These are phyloP conservation scores for Ptilonorhynchus violaceus DNA, from an alignment of 2,113 vertebrate species.

Conservation along the genomic window DNA sequence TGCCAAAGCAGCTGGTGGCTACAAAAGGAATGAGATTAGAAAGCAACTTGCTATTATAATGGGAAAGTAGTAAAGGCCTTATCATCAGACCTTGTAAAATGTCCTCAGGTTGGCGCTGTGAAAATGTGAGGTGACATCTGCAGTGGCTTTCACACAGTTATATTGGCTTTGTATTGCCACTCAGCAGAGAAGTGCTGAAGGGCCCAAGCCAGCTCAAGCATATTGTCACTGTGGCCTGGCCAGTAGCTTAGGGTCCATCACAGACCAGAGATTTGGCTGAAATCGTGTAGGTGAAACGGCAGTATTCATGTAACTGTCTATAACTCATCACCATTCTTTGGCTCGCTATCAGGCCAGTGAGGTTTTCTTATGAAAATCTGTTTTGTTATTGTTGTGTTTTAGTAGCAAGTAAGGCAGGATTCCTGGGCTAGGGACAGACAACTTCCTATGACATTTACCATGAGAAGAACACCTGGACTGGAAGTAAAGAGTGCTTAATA, in stretches of 20 bases:
- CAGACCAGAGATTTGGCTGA: neutral
- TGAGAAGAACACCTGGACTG: neutral
- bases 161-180: neutral
- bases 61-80: neutral
- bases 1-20: neutral
- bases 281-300: neutral
- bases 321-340: neutral
- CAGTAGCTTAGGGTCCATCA: neutral
- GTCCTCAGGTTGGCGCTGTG: neutral
- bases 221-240: neutral
- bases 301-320: neutral
- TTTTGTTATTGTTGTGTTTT: neutral
- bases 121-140: neutral
- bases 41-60: neutral
- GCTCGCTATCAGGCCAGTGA: neutral
- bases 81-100: neutral
- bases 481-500: neutral
- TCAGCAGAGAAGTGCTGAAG: neutral
- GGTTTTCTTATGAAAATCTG: neutral
- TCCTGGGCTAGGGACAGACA: neutral
- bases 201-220: neutral
- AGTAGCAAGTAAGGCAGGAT: neutral
- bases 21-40: neutral
- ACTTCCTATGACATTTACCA: neutral
- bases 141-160: neutral